These are phyloP conservation scores for Elmis aenea DNA, from an alignment of 2,888 invertebrate species.

Conservation along the genomic window DNA sequence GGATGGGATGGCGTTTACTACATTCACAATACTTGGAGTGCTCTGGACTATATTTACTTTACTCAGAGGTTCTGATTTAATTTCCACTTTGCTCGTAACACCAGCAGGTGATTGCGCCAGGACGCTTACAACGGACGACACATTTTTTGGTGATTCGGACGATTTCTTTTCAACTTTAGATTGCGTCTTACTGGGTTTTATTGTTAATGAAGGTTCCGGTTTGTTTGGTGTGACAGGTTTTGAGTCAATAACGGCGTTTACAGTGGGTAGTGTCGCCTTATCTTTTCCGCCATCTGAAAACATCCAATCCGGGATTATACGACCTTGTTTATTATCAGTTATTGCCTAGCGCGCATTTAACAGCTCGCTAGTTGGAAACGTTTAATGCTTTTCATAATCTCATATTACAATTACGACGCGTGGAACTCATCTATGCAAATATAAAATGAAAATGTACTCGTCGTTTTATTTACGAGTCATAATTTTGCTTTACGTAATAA, in stretches of 20 bases:
- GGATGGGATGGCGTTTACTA: constrained; percentile 39
- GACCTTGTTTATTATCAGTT: constrained; percentile 15
- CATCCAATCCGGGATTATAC: constrained; percentile 10
- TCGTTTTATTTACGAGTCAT: too few species aligned
- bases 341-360: constrained; percentile 11
- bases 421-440: too few species aligned
- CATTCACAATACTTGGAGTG: constrained; percentile 41
- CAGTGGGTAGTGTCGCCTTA: constrained; percentile 28
- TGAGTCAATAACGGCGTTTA: constrained; percentile 40
- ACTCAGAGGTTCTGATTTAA: constrained; percentile 51
- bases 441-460: too few species aligned
- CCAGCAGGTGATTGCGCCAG: constrained; percentile 27
- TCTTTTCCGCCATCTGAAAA: constrained; percentile 24
- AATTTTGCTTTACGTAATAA: too few species aligned
- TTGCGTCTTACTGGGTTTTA: constrained; percentile 48
- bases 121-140: constrained; percentile 37
- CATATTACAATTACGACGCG: too few species aligned
- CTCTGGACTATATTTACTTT: constrained; percentile 38
- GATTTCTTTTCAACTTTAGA: constrained; percentile 47
- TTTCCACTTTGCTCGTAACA: constrained; percentile 51
- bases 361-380: too few species aligned
- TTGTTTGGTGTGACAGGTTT: constrained; percentile 28
- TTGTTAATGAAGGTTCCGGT: constrained; percentile 32
- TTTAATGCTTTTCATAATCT: too few species aligned
- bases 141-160: constrained; percentile 43